A percentile compares a stretch with the other conserved stretches of the same genome.
Evolutionary conservation across 1,140 invertebrate genomes (phyloP).

Genomic region (Mycetomoellerius zeteki): DNA sequence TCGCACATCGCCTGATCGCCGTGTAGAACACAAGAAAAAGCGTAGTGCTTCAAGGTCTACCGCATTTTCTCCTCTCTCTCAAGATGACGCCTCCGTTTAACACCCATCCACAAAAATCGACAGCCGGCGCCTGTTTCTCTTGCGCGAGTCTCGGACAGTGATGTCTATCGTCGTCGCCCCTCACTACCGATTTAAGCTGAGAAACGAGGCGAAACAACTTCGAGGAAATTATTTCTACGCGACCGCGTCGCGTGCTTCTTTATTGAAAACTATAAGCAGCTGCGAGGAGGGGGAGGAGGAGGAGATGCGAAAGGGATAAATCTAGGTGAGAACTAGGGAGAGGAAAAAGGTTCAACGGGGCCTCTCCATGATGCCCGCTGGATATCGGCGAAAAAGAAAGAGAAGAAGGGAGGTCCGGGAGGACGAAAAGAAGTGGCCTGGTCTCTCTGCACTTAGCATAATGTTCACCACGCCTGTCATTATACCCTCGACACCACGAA

Average conservation of each 20-base stretch:
- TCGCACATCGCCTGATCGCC: conserved; percentile 22
- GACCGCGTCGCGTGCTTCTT: conserved; percentile 70
- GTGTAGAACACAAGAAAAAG: conserved; percentile 48
- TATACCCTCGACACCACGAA: conserved; percentile 77
- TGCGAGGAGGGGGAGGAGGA: too few relatives aligned
- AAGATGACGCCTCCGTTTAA: conserved; percentile 58
- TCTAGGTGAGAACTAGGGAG: conserved; percentile 12
- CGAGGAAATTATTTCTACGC: conserved; percentile 49
- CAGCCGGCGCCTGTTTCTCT: conserved; percentile 42
- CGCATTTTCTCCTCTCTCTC: conserved; percentile 56
- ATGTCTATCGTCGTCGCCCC: conserved; percentile 43
- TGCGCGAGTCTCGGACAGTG: background rate
- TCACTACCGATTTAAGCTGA: conserved; percentile 56
- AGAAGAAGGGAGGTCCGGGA: conserved; percentile 5
- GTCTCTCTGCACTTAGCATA: conserved; percentile 78
- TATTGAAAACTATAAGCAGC: conserved; percentile 73
- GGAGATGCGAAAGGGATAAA: background rate
- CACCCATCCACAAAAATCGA: conserved; percentile 60
- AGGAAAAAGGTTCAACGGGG: background rate
- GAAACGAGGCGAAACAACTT: conserved; percentile 44
- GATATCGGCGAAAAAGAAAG: conserved; percentile 35
- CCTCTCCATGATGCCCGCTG: conserved; percentile 51
- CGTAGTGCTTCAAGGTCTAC: conserved; percentile 55
- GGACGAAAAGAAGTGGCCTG: conserved; percentile 59
- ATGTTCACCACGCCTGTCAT: conserved; percentile 80